phyloP scores from a whole-genome alignment of 2,113 vertebrate species.

The Festucalex cinctus region DNA sequence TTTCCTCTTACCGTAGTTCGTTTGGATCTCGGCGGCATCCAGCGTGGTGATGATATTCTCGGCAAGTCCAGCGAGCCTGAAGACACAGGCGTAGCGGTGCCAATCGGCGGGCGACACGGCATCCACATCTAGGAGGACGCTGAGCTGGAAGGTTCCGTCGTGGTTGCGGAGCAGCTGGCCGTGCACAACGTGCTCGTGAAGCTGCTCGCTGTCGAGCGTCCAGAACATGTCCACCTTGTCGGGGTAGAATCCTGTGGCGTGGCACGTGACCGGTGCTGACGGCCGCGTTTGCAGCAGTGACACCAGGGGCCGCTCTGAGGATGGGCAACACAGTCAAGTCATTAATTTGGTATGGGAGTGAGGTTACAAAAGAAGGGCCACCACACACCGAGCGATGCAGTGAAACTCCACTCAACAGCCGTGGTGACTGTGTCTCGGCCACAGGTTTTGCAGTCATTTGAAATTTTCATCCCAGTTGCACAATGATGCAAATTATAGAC shows the following conservation, averaged over 20 bases:
- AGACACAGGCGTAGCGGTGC: slow-evolving; percentile 25
- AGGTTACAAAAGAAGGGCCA: no score
- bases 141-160: slow-evolving; percentile 56
- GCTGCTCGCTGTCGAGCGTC: slow-evolving; percentile 23
- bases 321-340: background rate
- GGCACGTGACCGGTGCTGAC: slow-evolving; percentile 36
- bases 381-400: no score
- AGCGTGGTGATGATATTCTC: slow-evolving; percentile 1
- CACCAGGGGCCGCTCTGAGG: slow-evolving; percentile 2
- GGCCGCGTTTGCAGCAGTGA: slow-evolving; percentile 36
- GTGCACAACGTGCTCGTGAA: slow-evolving; percentile 32
- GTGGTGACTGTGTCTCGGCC: no score
- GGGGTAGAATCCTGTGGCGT: slow-evolving; percentile 45
- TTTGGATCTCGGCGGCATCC: slow-evolving; percentile 9
- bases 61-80: background rate
- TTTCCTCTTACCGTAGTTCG: slow-evolving; percentile 18
- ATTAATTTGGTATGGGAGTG: no score
- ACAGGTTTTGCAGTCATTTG: no score
- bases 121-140: slow-evolving; percentile 5
- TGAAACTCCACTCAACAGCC: no score
- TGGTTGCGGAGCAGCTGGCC: slow-evolving; percentile 45
- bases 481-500: no score
- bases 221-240: slow-evolving; percentile 26
- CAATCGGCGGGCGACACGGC: slow-evolving; percentile 15
- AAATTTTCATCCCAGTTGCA: no score